Base-by-base conservation (phyloP, 1,140 invertebrate genomes). In the Heliconius hewitsoni region DNA sequence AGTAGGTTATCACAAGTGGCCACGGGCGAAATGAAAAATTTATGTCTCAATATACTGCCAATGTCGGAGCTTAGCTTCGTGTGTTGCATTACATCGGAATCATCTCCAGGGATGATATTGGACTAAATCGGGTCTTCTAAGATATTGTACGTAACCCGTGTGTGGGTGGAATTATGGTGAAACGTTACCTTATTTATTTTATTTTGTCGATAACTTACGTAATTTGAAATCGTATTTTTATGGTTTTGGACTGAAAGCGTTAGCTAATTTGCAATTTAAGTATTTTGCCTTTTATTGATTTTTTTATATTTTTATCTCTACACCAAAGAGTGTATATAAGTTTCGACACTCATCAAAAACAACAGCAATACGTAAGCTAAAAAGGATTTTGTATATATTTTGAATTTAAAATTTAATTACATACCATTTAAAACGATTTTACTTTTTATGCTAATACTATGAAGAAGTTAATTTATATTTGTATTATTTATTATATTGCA, bases 21-120 rank as follows among this genome's bases (percentile, higher is more conserved):
- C 90, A 92, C 85, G 86, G 89, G 86, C 87, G 89, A 83, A 87
- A 92, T 94, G 90, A 94, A 93, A 94, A 93, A 94, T 93, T 93
- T 92, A 93, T 94, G 91, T 92, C 91, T 93, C 91, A 94, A 93
- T 92, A 93, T 92, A 91, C 81, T 82, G 84, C 57, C 70, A 57
- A 77, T 83, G 82, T 85, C 83, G 46, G 80, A 84, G 81, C 81
- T 85, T 84, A 79, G 85, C 76, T 85, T 85, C 87, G 86, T 86
- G 88, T 85, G 81, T 86, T 84, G 87, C 86, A 89, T 90, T 85
- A 85, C 75, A 79, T 71, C 77, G 80, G 75, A 74, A 57, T 73
- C 76, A 80, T 89, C 91, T 87, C 89, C 11, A 9, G 91, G 88
- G 89, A 87, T 46, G 78, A 80, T 82, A 79, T 81, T 85, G 73